These are phyloP conservation scores for Haliclona indistincta DNA, from an alignment of 37 sponge, comb jelly and placozoan genomes.

Conservation along the genomic window DNA sequence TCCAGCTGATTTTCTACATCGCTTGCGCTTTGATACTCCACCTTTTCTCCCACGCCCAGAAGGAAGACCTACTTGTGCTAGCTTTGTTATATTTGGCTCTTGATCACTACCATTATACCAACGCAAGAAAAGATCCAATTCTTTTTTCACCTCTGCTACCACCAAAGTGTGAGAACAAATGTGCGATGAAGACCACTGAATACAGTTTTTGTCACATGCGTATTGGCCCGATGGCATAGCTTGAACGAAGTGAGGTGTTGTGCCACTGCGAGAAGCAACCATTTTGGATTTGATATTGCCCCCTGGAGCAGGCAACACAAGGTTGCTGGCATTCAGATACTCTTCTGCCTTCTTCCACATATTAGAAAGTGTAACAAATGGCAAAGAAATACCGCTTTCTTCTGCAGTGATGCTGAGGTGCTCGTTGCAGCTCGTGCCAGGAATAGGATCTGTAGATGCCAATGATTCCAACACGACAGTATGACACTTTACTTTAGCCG, in stretches of 20 bases:
- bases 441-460: too few relatives aligned
- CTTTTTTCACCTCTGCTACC: slow-evolving; percentile 14
- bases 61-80: slow-evolving; percentile 19
- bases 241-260: slow-evolving; percentile 11
- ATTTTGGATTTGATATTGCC: slow-evolving; percentile 12
- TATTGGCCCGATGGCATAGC: slow-evolving; percentile 1
- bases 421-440: too few relatives aligned
- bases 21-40: slow-evolving; percentile 17
- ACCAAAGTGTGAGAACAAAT: slow-evolving; percentile 34
- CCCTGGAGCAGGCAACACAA: not conserved
- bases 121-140: slow-evolving; percentile 4
- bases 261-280: slow-evolving; percentile 6
- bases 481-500: too few relatives aligned
- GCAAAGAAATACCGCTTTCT: slow-evolving; percentile 1
- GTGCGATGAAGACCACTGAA: slow-evolving; percentile 8
- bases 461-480: too few relatives aligned
- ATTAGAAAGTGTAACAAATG: slow-evolving; percentile 8
- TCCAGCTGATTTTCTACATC: not conserved
- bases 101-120: slow-evolving; percentile 10
- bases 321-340: not conserved
- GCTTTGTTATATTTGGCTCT: slow-evolving; percentile 20
- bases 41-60: slow-evolving; percentile 29
- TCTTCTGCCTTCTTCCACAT: slow-evolving; percentile 36
- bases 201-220: slow-evolving; percentile 19
- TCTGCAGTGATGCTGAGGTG: not conserved